Evolutionary conservation across 2,888 invertebrate genomes (phyloP), one percentile per base, ranked within the genome.

Genomic region (Heliconius cydno): DNA sequence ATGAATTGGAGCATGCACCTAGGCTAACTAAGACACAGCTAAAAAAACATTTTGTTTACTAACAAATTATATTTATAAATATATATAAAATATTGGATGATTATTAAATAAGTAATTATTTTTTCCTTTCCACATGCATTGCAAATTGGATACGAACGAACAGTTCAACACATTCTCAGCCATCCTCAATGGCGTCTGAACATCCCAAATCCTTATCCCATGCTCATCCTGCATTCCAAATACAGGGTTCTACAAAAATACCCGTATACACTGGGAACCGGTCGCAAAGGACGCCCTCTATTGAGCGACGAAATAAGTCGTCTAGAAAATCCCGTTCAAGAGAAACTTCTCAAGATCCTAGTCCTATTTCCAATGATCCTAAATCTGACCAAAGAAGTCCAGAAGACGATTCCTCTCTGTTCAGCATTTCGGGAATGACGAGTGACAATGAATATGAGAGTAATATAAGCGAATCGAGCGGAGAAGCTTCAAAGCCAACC

Each of bases 231-330:
- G 94, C 94, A 90, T 94, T 94, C 92, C 95, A 95, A 90, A 95
- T 95, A 86, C 96, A 96, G 91, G 96, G 96, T 83, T 96, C 97
- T 89, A 96, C 97, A 88, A 96, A 96, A 95, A 97, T 97, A 90
- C 97, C 97, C 84, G 96, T 97, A 82, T 97, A 96, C 92, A 95
- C 96, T 87, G 97, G 97, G 86, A 89, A 93, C 86, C 96, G 96
- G 85, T 95, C 95, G 84, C 96, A 96, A 87, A 94, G 96, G 88
- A 94, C 96, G 83, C 95, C 95, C 79, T 96, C 96, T 76, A 89
- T 89, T 79, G 94, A 94, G 83, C 88, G 92, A 85, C 89, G 88
- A 76, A 83, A 88, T 82, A 92, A 92, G 87, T 85, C 86, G 80
- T 89, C 88, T 77, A 88, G 88, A 82, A 92, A 90, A 85, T 90